Conservation (phyloP, 1,140 invertebrate genomes). For the Hylaeus anthracinus region DNA sequence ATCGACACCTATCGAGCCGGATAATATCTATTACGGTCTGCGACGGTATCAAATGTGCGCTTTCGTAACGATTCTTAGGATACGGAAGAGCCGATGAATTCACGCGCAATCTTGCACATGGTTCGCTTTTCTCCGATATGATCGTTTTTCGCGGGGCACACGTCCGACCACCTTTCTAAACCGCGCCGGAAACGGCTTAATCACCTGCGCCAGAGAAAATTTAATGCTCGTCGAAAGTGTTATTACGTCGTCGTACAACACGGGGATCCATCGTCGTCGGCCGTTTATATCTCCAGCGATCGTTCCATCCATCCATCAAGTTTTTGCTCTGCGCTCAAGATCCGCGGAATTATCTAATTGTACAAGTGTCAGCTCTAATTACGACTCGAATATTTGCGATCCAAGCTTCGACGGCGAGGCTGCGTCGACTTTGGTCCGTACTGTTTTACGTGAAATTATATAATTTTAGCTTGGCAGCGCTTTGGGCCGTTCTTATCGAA, state of each 20-base stretch:
- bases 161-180: constrained; percentile 12
- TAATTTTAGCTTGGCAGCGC: too few species aligned
- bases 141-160: constrained; percentile 15
- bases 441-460: too few species aligned
- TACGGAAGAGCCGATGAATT: not conserved
- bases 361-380: constrained; percentile 25
- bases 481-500: too few species aligned
- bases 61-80: constrained; percentile 5
- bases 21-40: constrained; percentile 21
- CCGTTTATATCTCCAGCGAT: constrained; percentile 4
- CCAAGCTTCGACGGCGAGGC: too few species aligned
- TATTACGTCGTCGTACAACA: constrained; percentile 21
- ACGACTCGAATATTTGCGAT: constrained; percentile 2
- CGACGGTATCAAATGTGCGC: not conserved
- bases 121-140: not conserved
- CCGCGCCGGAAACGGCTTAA: constrained; percentile 37
- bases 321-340: not conserved
- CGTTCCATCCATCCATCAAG: too few species aligned
- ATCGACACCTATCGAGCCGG: constrained; percentile 6
- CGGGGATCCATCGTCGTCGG: constrained; percentile 12
- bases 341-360: constrained; percentile 11
- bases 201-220: not conserved
- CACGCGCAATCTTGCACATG: constrained; percentile 14
- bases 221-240: constrained; percentile 12
- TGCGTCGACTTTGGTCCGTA: too few species aligned